phyloP scores from a whole-genome alignment of 2,888 invertebrate species.

The Drosophila sordidula region DNA sequence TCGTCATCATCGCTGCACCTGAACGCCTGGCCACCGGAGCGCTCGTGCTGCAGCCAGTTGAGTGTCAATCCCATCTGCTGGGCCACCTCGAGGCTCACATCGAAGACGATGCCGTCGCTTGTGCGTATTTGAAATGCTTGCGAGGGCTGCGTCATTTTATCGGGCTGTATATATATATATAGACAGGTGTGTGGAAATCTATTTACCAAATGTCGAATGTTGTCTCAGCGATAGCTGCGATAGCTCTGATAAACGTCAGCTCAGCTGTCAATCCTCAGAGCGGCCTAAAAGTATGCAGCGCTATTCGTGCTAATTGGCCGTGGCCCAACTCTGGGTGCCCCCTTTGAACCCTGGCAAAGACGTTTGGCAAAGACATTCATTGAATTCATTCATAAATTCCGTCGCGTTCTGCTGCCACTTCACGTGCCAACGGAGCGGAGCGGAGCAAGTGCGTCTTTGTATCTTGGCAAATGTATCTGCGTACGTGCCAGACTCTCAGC shows the following conservation, averaged over 20 bases:
- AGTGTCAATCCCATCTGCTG: constrained; percentile 34
- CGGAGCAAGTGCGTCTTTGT: constrained; percentile 57
- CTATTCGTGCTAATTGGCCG: not conserved
- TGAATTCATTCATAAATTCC: constrained; percentile 60
- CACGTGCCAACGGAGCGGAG: constrained; percentile 35
- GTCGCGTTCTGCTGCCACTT: constrained; percentile 31
- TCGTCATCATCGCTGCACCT: not conserved
- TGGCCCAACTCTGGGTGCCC: constrained; percentile 21
- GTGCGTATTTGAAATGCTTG: constrained; percentile 31
- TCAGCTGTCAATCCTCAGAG: too few species aligned
- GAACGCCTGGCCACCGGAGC: not conserved
- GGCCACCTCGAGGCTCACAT: constrained; percentile 25
- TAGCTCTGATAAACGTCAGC: too few species aligned
- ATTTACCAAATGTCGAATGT: not conserved
- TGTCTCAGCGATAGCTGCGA: constrained; percentile 4
- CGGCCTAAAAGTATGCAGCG: constrained; percentile 43
- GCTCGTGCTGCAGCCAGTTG: constrained; percentile 34
- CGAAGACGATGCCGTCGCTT: constrained; percentile 37
- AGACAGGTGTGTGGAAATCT: not conserved
- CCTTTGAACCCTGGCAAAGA: constrained; percentile 2
- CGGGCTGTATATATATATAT: not conserved
- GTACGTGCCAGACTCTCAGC: constrained; percentile 65
- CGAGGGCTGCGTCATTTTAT: constrained; percentile 5
- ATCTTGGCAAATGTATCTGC: constrained; percentile 60
- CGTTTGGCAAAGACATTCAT: constrained; percentile 32